phyloP scores from a whole-genome alignment of 2,113 vertebrate genomes.

The Campylomormyrus tamandua region DNA sequence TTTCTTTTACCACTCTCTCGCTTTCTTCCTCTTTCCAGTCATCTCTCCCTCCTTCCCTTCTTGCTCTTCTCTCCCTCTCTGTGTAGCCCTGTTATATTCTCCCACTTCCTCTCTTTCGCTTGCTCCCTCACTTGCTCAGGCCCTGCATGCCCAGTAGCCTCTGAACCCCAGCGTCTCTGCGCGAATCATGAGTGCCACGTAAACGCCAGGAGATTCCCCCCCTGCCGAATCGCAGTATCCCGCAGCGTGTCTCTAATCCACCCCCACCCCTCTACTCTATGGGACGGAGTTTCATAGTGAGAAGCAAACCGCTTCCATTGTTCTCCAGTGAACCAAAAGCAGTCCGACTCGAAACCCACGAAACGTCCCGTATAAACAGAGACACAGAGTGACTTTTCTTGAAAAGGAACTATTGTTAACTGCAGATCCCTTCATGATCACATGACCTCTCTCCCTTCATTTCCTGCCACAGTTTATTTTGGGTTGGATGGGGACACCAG shows the following conservation, averaged over 20 bases:
- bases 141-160: background rate
- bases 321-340: background rate
- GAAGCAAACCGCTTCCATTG: background rate
- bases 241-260: background rate
- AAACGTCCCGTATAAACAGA: background rate
- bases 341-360: background rate
- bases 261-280: background rate
- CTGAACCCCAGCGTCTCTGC: background rate
- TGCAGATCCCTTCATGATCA: background rate
- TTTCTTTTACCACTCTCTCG: background rate
- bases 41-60: background rate
- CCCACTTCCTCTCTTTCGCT: background rate
- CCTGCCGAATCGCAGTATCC: background rate
- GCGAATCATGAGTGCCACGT: background rate
- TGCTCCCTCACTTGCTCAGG: background rate
- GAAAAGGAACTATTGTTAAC: slow-evolving; percentile 9
- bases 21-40: background rate
- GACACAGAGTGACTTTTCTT: background rate
- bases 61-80: background rate
- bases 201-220: background rate
- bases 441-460: background rate
- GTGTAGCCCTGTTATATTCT: background rate
- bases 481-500: slow-evolving; percentile 2
- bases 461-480: slow-evolving; percentile 17
- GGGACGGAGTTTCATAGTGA: background rate